Evolutionary conservation across 1,140 invertebrate genomes (phyloP).

Genomic region (Streblospio benedicti): DNA sequence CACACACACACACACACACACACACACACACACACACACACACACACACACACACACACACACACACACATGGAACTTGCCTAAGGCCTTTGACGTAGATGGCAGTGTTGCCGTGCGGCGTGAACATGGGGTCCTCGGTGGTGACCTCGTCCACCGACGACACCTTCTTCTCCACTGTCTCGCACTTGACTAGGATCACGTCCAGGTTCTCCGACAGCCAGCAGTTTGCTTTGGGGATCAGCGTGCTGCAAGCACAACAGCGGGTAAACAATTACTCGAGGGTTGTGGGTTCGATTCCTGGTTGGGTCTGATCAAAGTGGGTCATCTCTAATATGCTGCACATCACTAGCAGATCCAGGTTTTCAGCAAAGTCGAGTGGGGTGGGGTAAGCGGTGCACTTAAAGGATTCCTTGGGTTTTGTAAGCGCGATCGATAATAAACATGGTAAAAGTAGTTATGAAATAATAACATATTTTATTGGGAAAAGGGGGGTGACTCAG

Average conservation of each 20-base stretch:
- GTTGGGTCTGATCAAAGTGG: too few species aligned
- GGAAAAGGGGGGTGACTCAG: too few species aligned
- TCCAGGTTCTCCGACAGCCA: constrained; percentile 17
- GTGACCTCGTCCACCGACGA: constrained; percentile 11
- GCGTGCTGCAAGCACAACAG: constrained; percentile 12
- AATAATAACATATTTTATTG: too few species aligned
- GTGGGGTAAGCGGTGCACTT: too few species aligned
- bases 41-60: not conserved
- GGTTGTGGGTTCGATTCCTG: too few species aligned
- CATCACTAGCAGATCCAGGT: too few species aligned
- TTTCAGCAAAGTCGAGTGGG: too few species aligned
- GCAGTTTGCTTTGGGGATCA: constrained; percentile 17
- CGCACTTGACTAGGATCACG: constrained; percentile 16
- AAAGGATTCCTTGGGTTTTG: too few species aligned
- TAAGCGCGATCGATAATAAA: too few species aligned
- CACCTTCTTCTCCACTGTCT: constrained; percentile 18
- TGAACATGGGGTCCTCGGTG: constrained; percentile 14
- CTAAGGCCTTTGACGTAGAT: constrained; percentile 18
- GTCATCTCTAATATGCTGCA: too few species aligned
- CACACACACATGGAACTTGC: not conserved
- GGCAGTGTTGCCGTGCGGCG: constrained; percentile 12
- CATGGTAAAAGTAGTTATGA: too few species aligned
- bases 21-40: not conserved
- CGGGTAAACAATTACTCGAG: too few species aligned
- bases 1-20: constrained; percentile 6